Conservation (phyloP, 2,888 invertebrate species). For the Ariolimax columbianus region DNA sequence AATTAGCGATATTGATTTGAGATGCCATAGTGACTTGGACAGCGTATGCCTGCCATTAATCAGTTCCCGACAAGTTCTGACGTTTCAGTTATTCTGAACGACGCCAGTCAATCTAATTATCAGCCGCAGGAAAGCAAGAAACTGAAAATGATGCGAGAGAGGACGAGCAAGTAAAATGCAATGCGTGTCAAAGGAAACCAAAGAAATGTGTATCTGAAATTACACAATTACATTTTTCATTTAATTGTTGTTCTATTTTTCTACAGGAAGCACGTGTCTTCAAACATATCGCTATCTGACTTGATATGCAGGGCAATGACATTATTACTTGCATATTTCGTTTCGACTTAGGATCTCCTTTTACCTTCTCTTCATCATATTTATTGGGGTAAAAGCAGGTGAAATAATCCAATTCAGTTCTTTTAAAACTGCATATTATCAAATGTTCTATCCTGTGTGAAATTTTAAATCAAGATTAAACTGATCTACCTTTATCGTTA, state of each 20-base stretch:
- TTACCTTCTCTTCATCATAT: too few relatives aligned
- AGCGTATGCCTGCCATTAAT: background rate
- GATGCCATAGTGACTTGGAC: background rate
- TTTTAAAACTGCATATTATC: too few relatives aligned
- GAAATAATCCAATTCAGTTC: too few relatives aligned
- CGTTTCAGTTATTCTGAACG: background rate
- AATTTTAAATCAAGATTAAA: too few relatives aligned
- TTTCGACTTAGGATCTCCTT: too few relatives aligned
- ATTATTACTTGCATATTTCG: background rate
- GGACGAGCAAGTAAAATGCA: background rate
- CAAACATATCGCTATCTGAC: background rate
- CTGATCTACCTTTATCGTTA: too few relatives aligned
- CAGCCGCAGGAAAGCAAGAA: background rate
- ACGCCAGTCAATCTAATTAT: background rate
- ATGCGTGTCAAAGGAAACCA: conserved; percentile 1
- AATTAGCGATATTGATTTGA: background rate
- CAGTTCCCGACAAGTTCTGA: conserved; percentile 12
- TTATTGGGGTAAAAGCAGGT: too few relatives aligned
- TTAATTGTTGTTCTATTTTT: background rate
- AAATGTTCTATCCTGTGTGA: too few relatives aligned
- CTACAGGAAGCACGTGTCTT: background rate
- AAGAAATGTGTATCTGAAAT: background rate
- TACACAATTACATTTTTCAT: background rate
- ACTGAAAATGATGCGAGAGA: background rate
- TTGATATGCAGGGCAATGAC: background rate